Evolutionary conservation across 2,797 vertebrate genomes (phyloP).

Genomic region (Chloroceryle inda): DNA sequence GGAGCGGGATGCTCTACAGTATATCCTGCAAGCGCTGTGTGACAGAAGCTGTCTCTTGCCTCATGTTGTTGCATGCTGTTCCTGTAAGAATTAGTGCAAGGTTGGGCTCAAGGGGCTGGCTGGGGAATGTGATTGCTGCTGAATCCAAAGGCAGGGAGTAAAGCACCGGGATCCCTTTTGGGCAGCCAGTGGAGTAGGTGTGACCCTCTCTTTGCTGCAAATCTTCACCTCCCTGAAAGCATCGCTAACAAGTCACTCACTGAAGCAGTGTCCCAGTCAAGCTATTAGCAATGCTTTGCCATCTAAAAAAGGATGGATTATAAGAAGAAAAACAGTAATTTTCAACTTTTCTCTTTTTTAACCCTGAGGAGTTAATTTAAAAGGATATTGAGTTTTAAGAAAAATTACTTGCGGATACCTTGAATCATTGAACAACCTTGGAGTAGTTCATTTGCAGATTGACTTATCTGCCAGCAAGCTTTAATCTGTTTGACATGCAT

Average conservation of each 20-base stretch:
- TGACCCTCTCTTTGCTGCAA: neutral
- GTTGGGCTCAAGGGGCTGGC: neutral
- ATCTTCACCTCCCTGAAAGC: neutral
- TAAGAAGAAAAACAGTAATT: neutral
- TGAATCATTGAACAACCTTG: neutral
- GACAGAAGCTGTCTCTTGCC: neutral
- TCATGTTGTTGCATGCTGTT: neutral
- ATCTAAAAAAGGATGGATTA: neutral
- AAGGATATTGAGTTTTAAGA: neutral
- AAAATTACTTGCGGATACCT: neutral
- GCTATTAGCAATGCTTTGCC: neutral
- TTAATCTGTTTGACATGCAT: constrained; percentile 30
- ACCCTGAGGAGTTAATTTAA: neutral
- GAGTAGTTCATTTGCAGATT: neutral
- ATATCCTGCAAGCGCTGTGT: rapidly evolving
- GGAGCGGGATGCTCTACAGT: neutral
- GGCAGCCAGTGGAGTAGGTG: neutral
- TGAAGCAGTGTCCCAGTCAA: neutral
- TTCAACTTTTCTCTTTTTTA: neutral
- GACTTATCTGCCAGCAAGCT: neutral
- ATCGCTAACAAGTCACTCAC: neutral
- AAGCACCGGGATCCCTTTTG: neutral
- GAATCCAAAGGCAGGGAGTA: neutral
- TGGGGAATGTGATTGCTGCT: neutral
- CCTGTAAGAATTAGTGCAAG: neutral